These are phyloP conservation scores for Stenchaetothrips biformis DNA, from an alignment of 2,888 invertebrate genomes.

Conservation along the genomic window DNA sequence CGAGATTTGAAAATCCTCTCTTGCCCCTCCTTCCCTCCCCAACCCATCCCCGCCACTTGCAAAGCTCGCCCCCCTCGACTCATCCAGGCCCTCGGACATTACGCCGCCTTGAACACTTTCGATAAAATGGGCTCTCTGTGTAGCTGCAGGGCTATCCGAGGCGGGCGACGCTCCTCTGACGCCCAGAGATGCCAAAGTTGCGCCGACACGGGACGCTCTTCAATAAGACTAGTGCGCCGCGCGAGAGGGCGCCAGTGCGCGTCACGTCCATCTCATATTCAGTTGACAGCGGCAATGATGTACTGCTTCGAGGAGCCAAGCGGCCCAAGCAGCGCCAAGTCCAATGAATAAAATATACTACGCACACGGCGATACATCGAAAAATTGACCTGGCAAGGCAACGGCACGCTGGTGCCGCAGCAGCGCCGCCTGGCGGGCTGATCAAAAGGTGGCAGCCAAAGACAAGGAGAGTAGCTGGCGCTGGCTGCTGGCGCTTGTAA, in stretches of 20 bases:
- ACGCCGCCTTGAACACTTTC: background rate
- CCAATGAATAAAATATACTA: conserved; percentile 52
- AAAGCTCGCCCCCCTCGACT: conserved; percentile 1
- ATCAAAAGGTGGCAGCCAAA: background rate
- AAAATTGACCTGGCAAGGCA: conserved; percentile 38
- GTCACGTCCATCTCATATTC: conserved; percentile 4
- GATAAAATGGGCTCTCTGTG: background rate
- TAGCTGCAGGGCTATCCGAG: background rate
- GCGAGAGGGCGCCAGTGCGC: background rate
- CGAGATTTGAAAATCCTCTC: conserved; percentile 33
- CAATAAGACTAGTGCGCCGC: background rate
- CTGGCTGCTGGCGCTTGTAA: background rate
- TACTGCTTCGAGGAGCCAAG: background rate
- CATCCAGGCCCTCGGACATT: background rate
- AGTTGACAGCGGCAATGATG: conserved; percentile 9
- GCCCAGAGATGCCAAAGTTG: no score
- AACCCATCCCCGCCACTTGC: conserved; percentile 4
- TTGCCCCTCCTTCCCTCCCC: conserved; percentile 26
- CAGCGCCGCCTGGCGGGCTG: background rate
- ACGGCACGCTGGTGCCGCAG: background rate
- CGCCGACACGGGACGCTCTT: background rate
- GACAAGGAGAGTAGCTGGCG: background rate
- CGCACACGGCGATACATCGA: conserved; percentile 50
- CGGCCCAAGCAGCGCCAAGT: conserved; percentile 43
- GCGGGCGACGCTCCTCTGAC: background rate